phyloP scores from a whole-genome alignment of 2,113 vertebrate species.

The Anas platyrhynchos region DNA sequence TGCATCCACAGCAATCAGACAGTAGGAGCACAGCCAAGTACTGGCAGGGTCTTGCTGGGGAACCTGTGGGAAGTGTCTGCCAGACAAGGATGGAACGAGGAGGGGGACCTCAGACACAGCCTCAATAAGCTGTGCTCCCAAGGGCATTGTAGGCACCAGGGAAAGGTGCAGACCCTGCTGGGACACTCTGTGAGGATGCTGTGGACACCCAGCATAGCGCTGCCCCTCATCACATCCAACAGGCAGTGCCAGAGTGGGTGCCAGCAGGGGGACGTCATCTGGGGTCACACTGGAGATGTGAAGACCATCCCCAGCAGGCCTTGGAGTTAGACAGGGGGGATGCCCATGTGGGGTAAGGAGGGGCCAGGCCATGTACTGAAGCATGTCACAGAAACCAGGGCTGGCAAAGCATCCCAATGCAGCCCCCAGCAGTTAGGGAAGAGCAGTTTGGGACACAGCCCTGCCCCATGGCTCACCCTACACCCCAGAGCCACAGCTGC shows the following conservation, averaged over 20 bases:
- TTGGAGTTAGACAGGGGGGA: not conserved
- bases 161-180: not conserved
- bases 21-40: not conserved
- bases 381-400: not conserved
- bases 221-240: not conserved
- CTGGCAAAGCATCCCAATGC: not conserved
- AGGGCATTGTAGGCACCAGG: fast-evolving
- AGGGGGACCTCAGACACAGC: not conserved
- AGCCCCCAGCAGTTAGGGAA: not conserved
- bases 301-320: not conserved
- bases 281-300: not conserved
- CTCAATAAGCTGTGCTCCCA: not conserved
- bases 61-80: fast-evolving
- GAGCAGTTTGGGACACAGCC: not conserved
- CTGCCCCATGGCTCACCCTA: not conserved
- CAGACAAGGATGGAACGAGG: not conserved
- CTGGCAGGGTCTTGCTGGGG: not conserved
- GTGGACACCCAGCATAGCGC: not conserved
- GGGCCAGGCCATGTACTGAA: not conserved
- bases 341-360: not conserved
- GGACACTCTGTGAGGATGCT: not conserved
- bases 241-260: fast-evolving
- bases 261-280: not conserved
- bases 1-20: not conserved
- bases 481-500: not conserved